These are phyloP conservation scores for Scophthalmus maximus DNA, from an alignment of 2,113 vertebrate genomes.

Conservation along the genomic window DNA sequence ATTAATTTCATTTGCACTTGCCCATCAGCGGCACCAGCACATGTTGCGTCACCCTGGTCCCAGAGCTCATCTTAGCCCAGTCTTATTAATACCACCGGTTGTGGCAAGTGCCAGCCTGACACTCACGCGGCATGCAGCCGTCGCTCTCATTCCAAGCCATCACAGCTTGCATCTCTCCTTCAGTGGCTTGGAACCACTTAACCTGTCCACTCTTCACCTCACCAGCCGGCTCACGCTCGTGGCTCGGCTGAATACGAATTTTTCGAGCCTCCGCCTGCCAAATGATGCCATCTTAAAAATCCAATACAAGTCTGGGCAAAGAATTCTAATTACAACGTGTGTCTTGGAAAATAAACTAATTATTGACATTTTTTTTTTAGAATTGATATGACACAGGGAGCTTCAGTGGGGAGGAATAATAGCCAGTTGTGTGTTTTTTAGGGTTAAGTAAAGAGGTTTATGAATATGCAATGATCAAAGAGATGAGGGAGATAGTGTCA, in stretches of 20 bases:
- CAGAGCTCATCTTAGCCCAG: conserved; percentile 81
- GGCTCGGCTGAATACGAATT: conserved; percentile 50
- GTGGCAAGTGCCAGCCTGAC: conserved; percentile 72
- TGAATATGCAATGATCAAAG: conserved; percentile 33
- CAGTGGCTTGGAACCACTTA: conserved; percentile 70
- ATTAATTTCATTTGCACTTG: conserved; percentile 86
- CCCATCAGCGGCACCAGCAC: conserved; percentile 81
- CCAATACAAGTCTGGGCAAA: conserved; percentile 7
- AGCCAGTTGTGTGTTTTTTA: conserved; percentile 21
- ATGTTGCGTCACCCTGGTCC: conserved; percentile 81
- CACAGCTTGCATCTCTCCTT: conserved; percentile 63
- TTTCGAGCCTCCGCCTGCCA: conserved; percentile 11
- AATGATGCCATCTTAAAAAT: conserved; percentile 27
- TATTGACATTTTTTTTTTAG: conserved; percentile 15
- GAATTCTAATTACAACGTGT: conserved; percentile 6
- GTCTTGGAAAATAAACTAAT: conserved; percentile 13
- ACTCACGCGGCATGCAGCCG: conserved; percentile 42
- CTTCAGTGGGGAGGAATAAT: conserved; percentile 1
- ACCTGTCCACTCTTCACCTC: conserved; percentile 69
- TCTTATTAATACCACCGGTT: conserved; percentile 79
- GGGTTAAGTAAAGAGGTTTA: conserved; percentile 51
- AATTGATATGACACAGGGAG: conserved; percentile 10
- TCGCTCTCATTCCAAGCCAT: conserved; percentile 53
- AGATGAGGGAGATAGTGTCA: conserved; percentile 60
- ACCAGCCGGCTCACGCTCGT: conserved; percentile 36